These are phyloP conservation scores for Syngnathus scovelli DNA, from an alignment of 2,113 vertebrate genomes.

Conservation along the genomic window DNA sequence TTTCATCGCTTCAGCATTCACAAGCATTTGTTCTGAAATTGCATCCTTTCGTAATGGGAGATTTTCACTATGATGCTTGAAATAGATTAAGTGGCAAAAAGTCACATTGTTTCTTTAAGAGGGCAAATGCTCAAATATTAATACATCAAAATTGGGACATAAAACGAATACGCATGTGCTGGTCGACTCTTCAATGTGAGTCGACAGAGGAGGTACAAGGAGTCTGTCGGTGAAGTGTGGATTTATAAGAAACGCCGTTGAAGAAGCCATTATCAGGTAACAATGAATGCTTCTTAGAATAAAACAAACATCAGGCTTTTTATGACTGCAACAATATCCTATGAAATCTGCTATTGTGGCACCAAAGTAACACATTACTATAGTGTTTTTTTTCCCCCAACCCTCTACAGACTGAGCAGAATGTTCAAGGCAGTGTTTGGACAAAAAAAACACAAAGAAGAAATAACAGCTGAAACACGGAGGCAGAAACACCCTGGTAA, in stretches of 20 bases:
- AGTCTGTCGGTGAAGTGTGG: not conserved
- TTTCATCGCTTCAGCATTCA: not conserved
- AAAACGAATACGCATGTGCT: slow-evolving; percentile 29
- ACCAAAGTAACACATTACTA: not conserved
- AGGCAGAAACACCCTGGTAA: slow-evolving; percentile 48
- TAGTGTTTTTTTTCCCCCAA: too few relatives aligned
- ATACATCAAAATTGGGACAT: slow-evolving; percentile 17
- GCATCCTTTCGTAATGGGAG: not conserved
- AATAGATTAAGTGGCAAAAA: not conserved
- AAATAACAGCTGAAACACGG: slow-evolving; percentile 41
- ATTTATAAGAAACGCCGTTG: not conserved
- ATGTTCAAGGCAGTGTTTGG: slow-evolving; percentile 69
- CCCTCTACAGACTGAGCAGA: not conserved
- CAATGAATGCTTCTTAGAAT: not conserved
- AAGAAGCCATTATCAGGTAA: not conserved
- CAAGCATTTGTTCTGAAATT: not conserved
- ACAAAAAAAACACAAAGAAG: slow-evolving; percentile 49
- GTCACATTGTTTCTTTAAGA: not conserved
- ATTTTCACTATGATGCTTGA: not conserved
- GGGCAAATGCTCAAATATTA: not conserved
- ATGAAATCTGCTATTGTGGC: not conserved
- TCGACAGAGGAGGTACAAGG: slow-evolving; percentile 1
- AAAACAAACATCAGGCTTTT: not conserved
- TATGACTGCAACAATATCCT: not conserved
- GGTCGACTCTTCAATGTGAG: slow-evolving; percentile 12